Evolutionary conservation across 2,888 invertebrate genomes (phyloP), one percentile per base, ranked within the genome.

Genomic region (Lasioglossum figueresi): DNA sequence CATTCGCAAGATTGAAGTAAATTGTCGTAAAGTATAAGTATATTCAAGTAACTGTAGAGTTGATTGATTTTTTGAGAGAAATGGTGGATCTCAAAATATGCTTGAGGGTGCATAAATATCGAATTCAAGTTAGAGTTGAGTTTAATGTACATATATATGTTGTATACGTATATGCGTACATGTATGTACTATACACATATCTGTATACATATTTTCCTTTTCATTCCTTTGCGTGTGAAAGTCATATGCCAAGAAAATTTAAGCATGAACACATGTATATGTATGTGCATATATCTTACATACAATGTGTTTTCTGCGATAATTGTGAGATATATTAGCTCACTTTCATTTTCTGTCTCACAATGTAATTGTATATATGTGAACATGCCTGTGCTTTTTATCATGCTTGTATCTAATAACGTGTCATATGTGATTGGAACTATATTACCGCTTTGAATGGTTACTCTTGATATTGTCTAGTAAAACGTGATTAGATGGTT

Each of bases 1-100:
- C 94, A 94, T 94, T 94, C 93, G 94, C 94, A 94, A 94, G 94
- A 94, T 94, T 93, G 94, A 94, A 94, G 94, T 94, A 94, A 94
- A 94, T 94, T 94, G 94, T 94, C 93, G 94, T 94, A 94, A 94
- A 93, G 94, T 94, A 94, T 94, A 94, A 94, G 93, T 94, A 94
- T 94, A 93, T 91, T 94, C 93, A 93, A 94, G 94, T 95, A 94
- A 94, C 93, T 89, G 94, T 94, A 94, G 93, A 93, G 91, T 93
- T 93, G 92, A 92, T 93, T 94, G 92, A 94, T 90, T 92, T 82
- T 84, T 93, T 92, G 91, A 93, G 87, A 90, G 90, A 93, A 93
- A 89, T 93, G 93, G 93, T 94, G 94, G 94, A 94, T 93, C 93
- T 94, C 93, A 90, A 94, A 94, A 94, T 94, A 92, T 93, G 93